Evolutionary conservation across 2,797 vertebrate species (phyloP).

Genomic region (Prionace glauca): DNA sequence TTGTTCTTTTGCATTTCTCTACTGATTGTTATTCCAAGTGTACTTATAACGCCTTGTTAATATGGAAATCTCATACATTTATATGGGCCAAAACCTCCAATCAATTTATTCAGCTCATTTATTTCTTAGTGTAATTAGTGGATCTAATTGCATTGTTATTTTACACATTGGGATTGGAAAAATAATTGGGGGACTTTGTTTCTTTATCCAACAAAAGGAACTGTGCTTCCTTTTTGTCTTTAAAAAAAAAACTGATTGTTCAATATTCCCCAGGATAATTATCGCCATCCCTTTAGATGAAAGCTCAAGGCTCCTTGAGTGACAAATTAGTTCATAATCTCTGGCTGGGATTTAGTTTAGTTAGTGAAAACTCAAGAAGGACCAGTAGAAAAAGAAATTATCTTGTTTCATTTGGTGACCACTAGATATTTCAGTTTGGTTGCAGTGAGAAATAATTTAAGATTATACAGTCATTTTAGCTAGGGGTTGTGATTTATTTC

Average conservation of each 20-base stretch:
- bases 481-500: neutral
- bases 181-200: constrained; percentile 25
- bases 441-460: neutral
- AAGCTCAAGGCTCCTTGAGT: neutral
- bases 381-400: neutral
- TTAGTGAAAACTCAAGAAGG: neutral
- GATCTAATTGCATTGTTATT: neutral
- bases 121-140: constrained; percentile 11
- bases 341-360: neutral
- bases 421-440: too few relatives aligned
- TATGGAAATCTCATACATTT: neutral
- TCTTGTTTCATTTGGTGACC: neutral
- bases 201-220: neutral
- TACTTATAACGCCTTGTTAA: neutral
- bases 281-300: neutral
- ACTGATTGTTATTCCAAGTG: neutral
- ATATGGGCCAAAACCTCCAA: neutral
- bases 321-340: constrained; percentile 10
- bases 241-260: neutral
- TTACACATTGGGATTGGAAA: neutral
- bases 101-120: constrained; percentile 15
- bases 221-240: neutral
- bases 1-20: neutral
- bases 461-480: neutral
- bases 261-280: constrained; percentile 24